A percentile compares a stretch with the other conserved stretches of the same genome.
phyloP scores from a whole-genome alignment of 1,140 invertebrate species.

The Drosophila pallidifrons region DNA sequence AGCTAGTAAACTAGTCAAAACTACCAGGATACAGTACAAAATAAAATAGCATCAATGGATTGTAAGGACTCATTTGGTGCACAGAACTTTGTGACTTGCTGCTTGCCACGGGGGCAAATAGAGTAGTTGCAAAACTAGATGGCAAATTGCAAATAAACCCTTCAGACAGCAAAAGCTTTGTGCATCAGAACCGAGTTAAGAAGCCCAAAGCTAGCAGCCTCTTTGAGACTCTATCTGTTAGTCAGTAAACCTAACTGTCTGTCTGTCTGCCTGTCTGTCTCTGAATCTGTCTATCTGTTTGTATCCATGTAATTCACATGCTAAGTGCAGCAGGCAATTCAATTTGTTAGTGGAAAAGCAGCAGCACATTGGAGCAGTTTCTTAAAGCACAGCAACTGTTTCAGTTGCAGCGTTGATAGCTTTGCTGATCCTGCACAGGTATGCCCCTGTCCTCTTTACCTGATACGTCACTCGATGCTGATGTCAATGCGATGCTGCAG shows the following conservation, averaged over 20 bases:
- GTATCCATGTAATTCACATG: conserved; percentile 45
- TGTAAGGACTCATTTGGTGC: conserved; percentile 1
- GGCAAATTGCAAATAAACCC: conserved; percentile 55
- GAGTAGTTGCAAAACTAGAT: conserved; percentile 25
- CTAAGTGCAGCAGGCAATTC: conserved; percentile 75
- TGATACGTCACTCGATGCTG: conserved; percentile 1
- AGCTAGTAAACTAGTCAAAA: not conserved
- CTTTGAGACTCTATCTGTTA: not conserved
- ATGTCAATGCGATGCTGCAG: conserved; percentile 1
- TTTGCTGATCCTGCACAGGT: conserved; percentile 5
- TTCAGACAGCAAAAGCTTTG: conserved; percentile 36
- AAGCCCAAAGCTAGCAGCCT: conserved; percentile 24
- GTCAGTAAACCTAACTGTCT: not conserved
- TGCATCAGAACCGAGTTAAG: conserved; percentile 31
- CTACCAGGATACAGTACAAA: conserved; percentile 1
- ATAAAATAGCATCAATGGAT: conserved; percentile 11
- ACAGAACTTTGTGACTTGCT: conserved; percentile 15
- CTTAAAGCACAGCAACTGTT: conserved; percentile 11
- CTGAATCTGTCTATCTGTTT: not conserved
- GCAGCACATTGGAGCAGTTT: conserved; percentile 25
- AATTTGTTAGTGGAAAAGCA: conserved; percentile 50
- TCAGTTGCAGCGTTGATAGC: conserved; percentile 8
- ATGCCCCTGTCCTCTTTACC: not conserved
- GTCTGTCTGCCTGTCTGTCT: conserved; percentile 2
- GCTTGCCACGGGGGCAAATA: not conserved